Percentiles rank a stretch among this genome's conserved stretches.
These are phyloP conservation scores for Eolophus roseicapilla DNA, from an alignment of 2,113 vertebrate genomes.

Conservation along the genomic window DNA sequence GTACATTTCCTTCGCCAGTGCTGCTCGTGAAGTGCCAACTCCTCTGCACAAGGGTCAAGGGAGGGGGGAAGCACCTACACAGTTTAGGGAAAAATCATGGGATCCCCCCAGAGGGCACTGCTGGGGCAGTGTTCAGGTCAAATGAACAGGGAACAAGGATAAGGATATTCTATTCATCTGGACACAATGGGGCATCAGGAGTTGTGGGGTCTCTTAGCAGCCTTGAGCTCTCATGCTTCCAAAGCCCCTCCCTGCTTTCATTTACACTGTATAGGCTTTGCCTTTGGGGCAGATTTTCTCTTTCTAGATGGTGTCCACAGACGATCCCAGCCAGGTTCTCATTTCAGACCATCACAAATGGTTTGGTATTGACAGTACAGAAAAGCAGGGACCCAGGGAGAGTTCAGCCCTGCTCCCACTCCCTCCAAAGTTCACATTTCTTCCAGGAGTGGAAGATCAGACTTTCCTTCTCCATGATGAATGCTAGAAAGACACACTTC, in stretches of 20 bases:
- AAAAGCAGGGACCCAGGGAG: not conserved
- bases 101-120: not conserved
- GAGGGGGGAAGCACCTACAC: not conserved
- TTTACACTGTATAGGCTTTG: not conserved
- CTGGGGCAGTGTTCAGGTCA: not conserved
- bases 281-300: not conserved
- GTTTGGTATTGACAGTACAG: not conserved
- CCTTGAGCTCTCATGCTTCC: not conserved
- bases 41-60: not conserved
- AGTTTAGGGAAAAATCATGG: not conserved
- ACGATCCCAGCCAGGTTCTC: not conserved
- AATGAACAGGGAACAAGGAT: rapidly evolving
- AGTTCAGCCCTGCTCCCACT: not conserved
- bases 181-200: not conserved
- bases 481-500: not conserved
- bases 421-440: not conserved
- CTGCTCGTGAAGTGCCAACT: not conserved
- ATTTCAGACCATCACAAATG: rapidly evolving
- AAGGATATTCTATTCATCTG: not conserved
- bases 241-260: not conserved
- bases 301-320: not conserved
- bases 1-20: not conserved
- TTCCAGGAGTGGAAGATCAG: not conserved
- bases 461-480: not conserved
- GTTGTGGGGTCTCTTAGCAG: not conserved